Evolutionary conservation across 1,140 invertebrate genomes (phyloP).

Genomic region (Dendroctonus valens): DNA sequence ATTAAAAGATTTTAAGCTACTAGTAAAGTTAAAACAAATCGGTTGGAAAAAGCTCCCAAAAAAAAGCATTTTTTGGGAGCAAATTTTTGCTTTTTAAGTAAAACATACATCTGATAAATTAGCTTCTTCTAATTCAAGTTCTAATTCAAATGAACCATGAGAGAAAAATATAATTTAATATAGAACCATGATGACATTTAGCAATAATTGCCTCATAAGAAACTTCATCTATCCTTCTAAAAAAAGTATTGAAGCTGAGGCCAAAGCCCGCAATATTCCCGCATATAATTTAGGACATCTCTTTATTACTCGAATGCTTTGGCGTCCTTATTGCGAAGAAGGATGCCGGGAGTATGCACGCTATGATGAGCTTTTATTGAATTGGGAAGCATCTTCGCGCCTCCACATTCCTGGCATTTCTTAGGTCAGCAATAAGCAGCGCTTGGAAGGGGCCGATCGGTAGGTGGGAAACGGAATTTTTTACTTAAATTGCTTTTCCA

Average conservation of each 20-base stretch:
- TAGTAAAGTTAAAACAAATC: no score
- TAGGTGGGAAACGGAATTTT: no score
- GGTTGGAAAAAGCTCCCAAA: no score
- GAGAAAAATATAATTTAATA: no score
- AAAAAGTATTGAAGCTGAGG: constrained; percentile 3
- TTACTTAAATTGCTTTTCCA: no score
- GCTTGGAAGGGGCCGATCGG: not conserved
- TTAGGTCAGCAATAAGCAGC: constrained; percentile 8
- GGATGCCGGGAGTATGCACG: constrained; percentile 12
- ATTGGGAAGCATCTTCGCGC: constrained; percentile 20
- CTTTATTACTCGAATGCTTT: constrained; percentile 22
- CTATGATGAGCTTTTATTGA: constrained; percentile 24
- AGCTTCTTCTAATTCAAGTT: no score
- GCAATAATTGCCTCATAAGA: not conserved
- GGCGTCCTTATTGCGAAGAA: constrained; percentile 17
- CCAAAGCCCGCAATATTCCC: constrained; percentile 2
- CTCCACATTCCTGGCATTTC: constrained; percentile 14
- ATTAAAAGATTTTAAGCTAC: no score
- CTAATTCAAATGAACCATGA: no score
- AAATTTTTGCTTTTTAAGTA: no score
- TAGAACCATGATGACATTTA: not conserved
- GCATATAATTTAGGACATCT: constrained; percentile 22
- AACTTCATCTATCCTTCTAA: not conserved
- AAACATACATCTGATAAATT: no score
- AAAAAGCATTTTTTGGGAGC: no score